Base-by-base conservation (phyloP, 2,113 vertebrate genomes). In the Tetraodon nigroviridis region DNA sequence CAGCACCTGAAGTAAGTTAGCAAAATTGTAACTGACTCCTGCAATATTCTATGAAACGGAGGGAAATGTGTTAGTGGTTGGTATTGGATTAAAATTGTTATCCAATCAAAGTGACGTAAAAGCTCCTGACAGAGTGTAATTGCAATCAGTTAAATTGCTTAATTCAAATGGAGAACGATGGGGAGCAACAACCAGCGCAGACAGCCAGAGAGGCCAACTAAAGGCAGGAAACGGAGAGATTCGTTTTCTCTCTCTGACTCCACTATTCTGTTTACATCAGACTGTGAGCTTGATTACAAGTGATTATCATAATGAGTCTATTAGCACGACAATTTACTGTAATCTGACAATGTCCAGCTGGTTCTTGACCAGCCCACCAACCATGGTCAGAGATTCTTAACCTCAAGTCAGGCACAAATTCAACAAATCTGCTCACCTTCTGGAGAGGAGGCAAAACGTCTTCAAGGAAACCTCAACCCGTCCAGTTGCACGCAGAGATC, bases 111-210 rank as follows among this genome's bases (percentile, higher is more conserved):
- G 41, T 70, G 60, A 85, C 68, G 55, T 76, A 53, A 82, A 69
- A 77, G 75, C 78, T 67, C 70, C 75, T 75, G 80, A 87, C 83
- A 73, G 78, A 45, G 61, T 71, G 68, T 81, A 87, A 87, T 84
- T 85, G 72, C 75, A 85, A 85, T 87, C 81, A 85, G 78, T 71
- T 74, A 64, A 80, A 81, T 67, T 76, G 76, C 65, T 73, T 83
- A 82, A 87, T 82, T 73, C 65, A 78, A 78, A 66, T 41, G 18
- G 79, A 76, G 78, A 73, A 52, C 76, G 64, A 4, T 78, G 52
- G 81, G 75, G 67, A 81, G 55, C 51, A 14, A 56, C 57, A 57
- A 53, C 62, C 69, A 55, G 27, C 24, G 57, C 18, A 71, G 66
- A 58, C 55, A 60, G 51, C 45, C 51, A 45, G 22, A 59, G 53